Evolutionary conservation across 2,888 invertebrate genomes (phyloP), one percentile per base, ranked within the genome.

Genomic region (Patella caerulea): DNA sequence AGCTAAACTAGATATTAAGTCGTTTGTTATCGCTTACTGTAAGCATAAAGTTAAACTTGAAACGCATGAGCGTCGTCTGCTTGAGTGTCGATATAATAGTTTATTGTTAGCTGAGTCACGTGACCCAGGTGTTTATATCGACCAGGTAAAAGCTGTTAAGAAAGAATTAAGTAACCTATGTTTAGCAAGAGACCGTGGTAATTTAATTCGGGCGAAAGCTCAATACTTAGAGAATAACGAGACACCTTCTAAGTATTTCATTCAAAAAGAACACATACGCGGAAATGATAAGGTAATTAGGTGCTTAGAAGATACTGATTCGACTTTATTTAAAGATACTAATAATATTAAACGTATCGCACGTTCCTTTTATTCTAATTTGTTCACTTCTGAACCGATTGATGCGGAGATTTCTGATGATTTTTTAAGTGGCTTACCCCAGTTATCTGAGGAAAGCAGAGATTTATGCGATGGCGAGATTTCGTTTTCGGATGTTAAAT

Each of bases 161-260:
- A 65, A 65, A 65, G 65, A 65, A 24, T 24, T 65, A 65, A 24
- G 24, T 19, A 65, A 65, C 24, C 24, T 65, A 65, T 19, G 19
- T 65, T 65, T 65, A 24, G 65, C 65, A 1, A 65, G 14, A 14
- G 65, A 65, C 14, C 15, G 15, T 24, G 19, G 65, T 11, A 65
- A 65, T 65, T 19, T 65, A 19, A 65, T 19, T 14, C 65, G 65
- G n/a, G 65, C 65, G n/a, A 65, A 65, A 65, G 65, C 65, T 65
- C 65, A 65, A 65, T 65, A 19, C 24, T 65, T 65, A 24, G 65
- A 65, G 3, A 65, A 65, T 65, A 65, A 65, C 19, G 65, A 65
- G 24, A 7, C n/a, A 65, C 65, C 65, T 24, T 19, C 65, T 7
- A n/a, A 65, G 24, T 65, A 19, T 65, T 65, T 65, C 24, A 65